These are phyloP conservation scores for Chrysogorgia sp. DNA, from an alignment of 92 coral and sea anemone species.

Conservation along the genomic window DNA sequence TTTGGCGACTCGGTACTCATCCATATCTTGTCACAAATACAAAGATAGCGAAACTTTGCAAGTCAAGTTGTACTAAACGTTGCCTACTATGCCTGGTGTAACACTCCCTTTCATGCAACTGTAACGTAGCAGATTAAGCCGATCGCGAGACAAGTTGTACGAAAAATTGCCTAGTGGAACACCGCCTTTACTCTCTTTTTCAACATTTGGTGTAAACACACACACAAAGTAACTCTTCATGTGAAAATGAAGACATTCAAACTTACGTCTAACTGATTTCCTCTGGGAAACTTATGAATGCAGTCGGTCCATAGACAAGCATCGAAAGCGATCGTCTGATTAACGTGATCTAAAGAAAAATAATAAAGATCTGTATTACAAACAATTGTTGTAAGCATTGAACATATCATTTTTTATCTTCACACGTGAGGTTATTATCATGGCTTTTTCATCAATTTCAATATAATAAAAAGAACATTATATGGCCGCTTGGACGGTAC, in stretches of 20 bases:
- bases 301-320: slow-evolving; percentile 81
- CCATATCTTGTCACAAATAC: too few relatives aligned
- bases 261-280: slow-evolving; percentile 75
- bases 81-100: too few relatives aligned
- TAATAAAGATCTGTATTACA: not conserved
- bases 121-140: too few relatives aligned
- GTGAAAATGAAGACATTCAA: not conserved
- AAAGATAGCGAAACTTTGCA: too few relatives aligned
- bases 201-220: not conserved
- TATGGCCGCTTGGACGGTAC: too few relatives aligned
- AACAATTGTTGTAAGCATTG: not conserved
- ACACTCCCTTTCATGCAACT: too few relatives aligned
- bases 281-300: slow-evolving; percentile 70
- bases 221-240: not conserved
- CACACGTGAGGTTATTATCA: not conserved
- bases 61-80: too few relatives aligned
- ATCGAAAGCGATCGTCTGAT: slow-evolving; percentile 76
- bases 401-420: not conserved
- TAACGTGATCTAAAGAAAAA: slow-evolving; percentile 64
- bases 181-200: not conserved
- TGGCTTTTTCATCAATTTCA: too few relatives aligned
- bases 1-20: too few relatives aligned
- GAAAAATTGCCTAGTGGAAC: too few relatives aligned
- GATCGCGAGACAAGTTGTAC: too few relatives aligned
- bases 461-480: not conserved